Base-by-base conservation (phyloP, 1,140 invertebrate species). In the Trichogramma pretiosum region DNA sequence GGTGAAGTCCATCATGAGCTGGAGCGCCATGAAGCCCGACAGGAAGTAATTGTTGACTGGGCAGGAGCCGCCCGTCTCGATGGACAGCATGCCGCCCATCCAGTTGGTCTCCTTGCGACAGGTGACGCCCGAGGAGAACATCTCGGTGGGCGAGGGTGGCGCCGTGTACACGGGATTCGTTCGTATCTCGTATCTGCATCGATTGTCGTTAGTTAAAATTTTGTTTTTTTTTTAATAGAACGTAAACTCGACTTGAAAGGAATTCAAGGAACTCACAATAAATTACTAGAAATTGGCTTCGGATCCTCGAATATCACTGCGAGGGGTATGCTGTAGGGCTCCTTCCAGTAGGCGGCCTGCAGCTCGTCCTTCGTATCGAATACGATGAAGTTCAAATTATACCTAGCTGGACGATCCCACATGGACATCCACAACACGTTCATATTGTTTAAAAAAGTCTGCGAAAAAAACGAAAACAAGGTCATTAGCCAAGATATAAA, bases 21-120 rank as follows among this genome's bases (percentile, higher is more conserved):
- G 83, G 44, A 87, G 58, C 2, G 80, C 81, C 42, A 85, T 63
- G 60, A 86, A 85, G n/a, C 82, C 82, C 2, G 82, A 83, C 55
- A 78, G 79, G 61, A 80, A 82, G 61, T 87, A 87, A 66, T 83
- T 78, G 55, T 85, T 80, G 1, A 81, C 81, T 1, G 83, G 84
- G 62, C 84, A 87, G 2, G 75, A 78, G 48, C 80, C 78, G 1
- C 80, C 79, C 0, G 76, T 72, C 48, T 83, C 79, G 48, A 84
- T 79, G 3, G 81, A 76, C 36, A 80, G 67, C 2, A 78, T 70
- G 1, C 77, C 75, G 9, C 75, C 70, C 26, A 78, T 74, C 78
- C 79, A 81, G 48, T 68, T 68, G 2, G 73, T 72, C 14, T 77
- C 70, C 56, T 80, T 77, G n/a, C 83, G 72, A 62, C 83, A 85